These are phyloP conservation scores for Picathartes gymnocephalus DNA, from an alignment of 2,113 vertebrate species.

Conservation along the genomic window DNA sequence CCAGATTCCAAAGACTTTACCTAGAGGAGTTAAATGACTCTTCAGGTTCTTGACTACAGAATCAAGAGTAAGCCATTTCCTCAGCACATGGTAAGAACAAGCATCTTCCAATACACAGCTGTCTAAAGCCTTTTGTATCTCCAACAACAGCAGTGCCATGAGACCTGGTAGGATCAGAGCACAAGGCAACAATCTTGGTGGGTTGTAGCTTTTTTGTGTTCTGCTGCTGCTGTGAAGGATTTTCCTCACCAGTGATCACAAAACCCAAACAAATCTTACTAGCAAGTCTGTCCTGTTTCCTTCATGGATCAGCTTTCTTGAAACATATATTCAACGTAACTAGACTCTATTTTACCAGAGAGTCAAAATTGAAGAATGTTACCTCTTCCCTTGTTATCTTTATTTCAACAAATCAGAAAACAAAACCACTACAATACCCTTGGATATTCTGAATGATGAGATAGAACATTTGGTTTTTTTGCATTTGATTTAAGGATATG, in stretches of 20 bases:
- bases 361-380: background rate
- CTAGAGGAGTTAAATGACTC: background rate
- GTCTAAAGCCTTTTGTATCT: background rate
- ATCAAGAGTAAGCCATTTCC: background rate
- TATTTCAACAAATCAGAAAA: background rate
- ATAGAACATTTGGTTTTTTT: background rate
- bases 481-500: background rate
- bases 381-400: background rate
- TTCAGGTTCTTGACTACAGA: background rate
- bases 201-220: background rate
- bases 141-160: background rate
- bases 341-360: background rate
- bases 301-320: background rate
- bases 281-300: background rate
- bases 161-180: background rate
- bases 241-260: background rate
- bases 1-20: background rate
- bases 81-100: background rate
- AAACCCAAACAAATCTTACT: background rate
- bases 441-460: background rate
- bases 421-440: background rate
- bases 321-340: background rate
- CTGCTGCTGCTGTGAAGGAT: background rate
- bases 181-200: background rate
- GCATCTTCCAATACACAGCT: background rate